Percentiles rank a stretch among this genome's conserved stretches.
Evolutionary conservation across 2,888 invertebrate genomes (phyloP).

Genomic region (Hybos culiciformis): DNA sequence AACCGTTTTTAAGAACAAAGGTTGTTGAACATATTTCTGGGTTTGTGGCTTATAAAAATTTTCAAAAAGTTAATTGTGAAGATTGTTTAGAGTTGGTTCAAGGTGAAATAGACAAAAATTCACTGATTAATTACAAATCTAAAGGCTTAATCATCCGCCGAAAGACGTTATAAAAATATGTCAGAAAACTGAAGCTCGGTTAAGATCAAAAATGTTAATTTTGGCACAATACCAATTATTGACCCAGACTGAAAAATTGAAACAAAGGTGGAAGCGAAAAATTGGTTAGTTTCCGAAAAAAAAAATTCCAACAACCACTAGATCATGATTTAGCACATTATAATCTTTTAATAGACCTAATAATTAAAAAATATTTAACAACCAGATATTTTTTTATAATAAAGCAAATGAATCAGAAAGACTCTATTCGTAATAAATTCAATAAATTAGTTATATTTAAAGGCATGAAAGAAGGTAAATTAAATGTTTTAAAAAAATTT

Average conservation of each 20-base stretch:
- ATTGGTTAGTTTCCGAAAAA: too few species aligned
- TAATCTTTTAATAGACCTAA: neutral
- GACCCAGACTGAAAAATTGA: too few species aligned
- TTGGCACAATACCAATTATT: neutral
- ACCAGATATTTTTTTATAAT: neutral
- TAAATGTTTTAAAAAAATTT: too few species aligned
- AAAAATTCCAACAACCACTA: too few species aligned
- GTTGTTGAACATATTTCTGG: neutral
- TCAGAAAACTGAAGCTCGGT: neutral
- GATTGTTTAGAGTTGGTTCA: neutral
- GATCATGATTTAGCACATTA: too few species aligned
- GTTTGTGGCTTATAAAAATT: conserved; percentile 1
- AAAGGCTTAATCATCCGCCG: neutral
- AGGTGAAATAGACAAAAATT: neutral
- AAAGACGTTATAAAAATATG: neutral
- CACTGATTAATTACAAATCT: neutral
- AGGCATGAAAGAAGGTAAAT: too few species aligned
- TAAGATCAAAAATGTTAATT: neutral
- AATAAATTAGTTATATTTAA: neutral
- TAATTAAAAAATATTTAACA: neutral
- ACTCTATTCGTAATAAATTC: neutral
- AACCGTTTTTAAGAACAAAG: neutral
- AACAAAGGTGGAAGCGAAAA: too few species aligned
- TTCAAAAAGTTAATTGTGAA: neutral
- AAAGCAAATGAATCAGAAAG: neutral